Conservation (phyloP, 1,140 invertebrate species). For the Brachionus paranguensis region DNA sequence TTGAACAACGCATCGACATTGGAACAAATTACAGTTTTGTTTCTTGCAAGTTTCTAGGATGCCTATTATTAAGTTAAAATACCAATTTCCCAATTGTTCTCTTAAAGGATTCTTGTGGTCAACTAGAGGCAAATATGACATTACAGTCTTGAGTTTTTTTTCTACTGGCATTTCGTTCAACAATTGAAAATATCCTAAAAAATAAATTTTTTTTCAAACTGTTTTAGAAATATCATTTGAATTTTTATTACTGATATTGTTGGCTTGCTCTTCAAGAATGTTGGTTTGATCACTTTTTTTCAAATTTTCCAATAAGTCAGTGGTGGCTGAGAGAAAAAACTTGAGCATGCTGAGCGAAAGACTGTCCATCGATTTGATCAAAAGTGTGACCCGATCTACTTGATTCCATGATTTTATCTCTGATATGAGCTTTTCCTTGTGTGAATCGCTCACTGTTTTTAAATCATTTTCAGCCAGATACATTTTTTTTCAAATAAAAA, state of each 20-base stretch:
- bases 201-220: neutral
- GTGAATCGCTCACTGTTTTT: neutral
- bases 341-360: neutral
- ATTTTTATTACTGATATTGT: neutral
- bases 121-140: neutral
- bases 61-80: neutral
- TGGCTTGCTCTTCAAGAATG: conserved; percentile 6
- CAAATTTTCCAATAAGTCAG: neutral
- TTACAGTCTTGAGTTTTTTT: neutral
- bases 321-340: neutral
- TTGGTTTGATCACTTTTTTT: neutral
- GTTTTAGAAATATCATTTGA: neutral
- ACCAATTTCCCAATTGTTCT: neutral
- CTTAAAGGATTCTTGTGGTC: neutral
- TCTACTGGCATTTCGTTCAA: neutral
- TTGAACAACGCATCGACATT: neutral
- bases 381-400: neutral
- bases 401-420: conserved; percentile 25
- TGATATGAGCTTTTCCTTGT: neutral
- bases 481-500: neutral
- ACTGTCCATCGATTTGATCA: neutral
- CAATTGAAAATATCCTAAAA: neutral
- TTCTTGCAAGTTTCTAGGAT: neutral
- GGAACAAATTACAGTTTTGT: neutral
- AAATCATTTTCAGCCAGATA: neutral